phyloP scores from a whole-genome alignment of 2,888 invertebrate species.

The Drosophila lutescens region DNA sequence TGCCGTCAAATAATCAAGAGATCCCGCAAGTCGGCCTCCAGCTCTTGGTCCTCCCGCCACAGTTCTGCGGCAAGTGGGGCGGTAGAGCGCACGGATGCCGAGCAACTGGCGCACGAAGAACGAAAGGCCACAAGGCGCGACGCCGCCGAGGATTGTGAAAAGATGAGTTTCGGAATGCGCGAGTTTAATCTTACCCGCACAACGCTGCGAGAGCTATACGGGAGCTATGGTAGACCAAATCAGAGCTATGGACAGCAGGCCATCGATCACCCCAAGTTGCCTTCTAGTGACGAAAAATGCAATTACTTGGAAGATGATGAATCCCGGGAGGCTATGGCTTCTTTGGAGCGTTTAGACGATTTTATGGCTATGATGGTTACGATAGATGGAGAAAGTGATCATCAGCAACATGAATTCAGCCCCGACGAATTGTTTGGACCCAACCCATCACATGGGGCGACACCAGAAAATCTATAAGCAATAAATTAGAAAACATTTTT shows the following conservation, averaged over 20 bases:
- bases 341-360: conserved; percentile 59
- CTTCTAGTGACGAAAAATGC: neutral
- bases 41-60: conserved; percentile 73
- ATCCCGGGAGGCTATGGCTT: conserved; percentile 36
- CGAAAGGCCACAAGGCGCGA: conserved; percentile 60
- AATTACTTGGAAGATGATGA: conserved; percentile 7
- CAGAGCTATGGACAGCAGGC: conserved; percentile 35
- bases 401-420: conserved; percentile 5
- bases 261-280: neutral
- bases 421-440: conserved; percentile 46
- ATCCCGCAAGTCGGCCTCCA: conserved; percentile 70
- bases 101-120: conserved; percentile 58
- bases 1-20: conserved; percentile 84
- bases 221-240: conserved; percentile 64
- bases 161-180: conserved; percentile 76
- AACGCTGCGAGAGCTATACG: conserved; percentile 81
- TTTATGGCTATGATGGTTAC: conserved; percentile 40
- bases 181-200: conserved; percentile 81
- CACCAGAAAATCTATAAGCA: neutral
- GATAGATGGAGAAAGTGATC: conserved; percentile 22
- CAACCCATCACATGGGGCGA: neutral
- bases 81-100: conserved; percentile 47
- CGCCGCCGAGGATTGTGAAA: conserved; percentile 57
- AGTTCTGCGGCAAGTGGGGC: conserved; percentile 50
- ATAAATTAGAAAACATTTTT: neutral